These are phyloP conservation scores for Trachymyrmex septentrionalis DNA, from an alignment of 1,140 invertebrate genomes.

Conservation along the genomic window DNA sequence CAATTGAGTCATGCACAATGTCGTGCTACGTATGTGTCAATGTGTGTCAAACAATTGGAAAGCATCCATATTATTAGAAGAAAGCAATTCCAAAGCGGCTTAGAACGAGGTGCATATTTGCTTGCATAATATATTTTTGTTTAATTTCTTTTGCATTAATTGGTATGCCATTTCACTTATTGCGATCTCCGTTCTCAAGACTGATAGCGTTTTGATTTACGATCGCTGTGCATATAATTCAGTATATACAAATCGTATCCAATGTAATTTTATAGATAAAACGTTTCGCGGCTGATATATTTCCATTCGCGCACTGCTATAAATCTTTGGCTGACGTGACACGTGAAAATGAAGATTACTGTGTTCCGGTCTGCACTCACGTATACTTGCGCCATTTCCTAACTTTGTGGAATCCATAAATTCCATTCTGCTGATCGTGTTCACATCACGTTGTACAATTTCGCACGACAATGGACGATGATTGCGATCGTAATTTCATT, in stretches of 20 bases:
- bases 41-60: no score
- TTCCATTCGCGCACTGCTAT: neutral
- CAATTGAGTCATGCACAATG: no score
- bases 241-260: no score
- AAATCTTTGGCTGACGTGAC: conserved; percentile 49
- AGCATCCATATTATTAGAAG: no score
- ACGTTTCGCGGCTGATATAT: neutral
- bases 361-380: conserved; percentile 36
- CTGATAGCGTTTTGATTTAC: conserved; percentile 18
- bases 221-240: conserved; percentile 8
- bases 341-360: conserved; percentile 50
- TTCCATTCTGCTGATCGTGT: neutral
- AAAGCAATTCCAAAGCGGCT: neutral
- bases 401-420: neutral
- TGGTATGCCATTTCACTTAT: neutral
- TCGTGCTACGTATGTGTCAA: no score
- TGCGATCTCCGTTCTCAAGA: conserved; percentile 42
- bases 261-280: conserved; percentile 3
- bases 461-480: neutral
- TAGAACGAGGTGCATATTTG: conserved; percentile 44
- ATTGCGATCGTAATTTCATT: neutral
- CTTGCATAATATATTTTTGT: neutral
- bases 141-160: neutral
- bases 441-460: neutral
- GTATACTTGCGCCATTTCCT: neutral